phyloP scores from a whole-genome alignment of 2,888 invertebrate genomes.

The Coleophora deauratella region DNA sequence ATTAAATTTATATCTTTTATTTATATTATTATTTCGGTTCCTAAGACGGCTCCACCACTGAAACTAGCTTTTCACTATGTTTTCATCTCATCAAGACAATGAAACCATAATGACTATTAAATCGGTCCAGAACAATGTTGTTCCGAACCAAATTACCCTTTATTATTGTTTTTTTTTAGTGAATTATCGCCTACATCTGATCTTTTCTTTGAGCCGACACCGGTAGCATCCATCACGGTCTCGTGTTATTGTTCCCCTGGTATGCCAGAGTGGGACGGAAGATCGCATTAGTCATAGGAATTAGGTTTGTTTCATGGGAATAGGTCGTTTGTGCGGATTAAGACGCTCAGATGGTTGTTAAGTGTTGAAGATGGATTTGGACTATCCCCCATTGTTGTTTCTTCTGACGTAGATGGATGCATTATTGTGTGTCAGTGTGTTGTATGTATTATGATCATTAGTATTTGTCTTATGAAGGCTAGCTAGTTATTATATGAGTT shows the following conservation, averaged over 20 bases:
- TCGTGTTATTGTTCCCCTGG: constrained; percentile 48
- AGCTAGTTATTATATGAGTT: too few species aligned
- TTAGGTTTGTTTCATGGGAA: constrained; percentile 44
- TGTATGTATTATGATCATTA: too few species aligned
- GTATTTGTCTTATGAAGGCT: too few species aligned
- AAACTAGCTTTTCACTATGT: constrained; percentile 28
- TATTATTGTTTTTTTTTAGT: constrained; percentile 60
- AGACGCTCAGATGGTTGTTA: constrained; percentile 17
- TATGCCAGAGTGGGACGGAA: constrained; percentile 27
- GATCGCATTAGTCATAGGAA: constrained; percentile 44
- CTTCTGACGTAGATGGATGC: constrained; percentile 4
- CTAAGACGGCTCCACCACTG: too few species aligned
- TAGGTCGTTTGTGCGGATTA: constrained; percentile 45
- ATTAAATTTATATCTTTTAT: too few species aligned
- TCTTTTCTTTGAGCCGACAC: constrained; percentile 47
- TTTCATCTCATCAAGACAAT: constrained; percentile 33
- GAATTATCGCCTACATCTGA: constrained; percentile 60
- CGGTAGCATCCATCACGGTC: constrained; percentile 57
- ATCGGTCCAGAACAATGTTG: constrained; percentile 50
- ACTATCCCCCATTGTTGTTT: constrained; percentile 3
- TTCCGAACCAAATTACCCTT: constrained; percentile 42
- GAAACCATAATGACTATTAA: constrained; percentile 22
- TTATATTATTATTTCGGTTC: too few species aligned
- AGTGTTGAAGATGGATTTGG: constrained; percentile 6
- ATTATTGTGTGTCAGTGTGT: not conserved